Evolutionary conservation across 2,797 vertebrate species (phyloP).

Genomic region (Smutsia temminckii): DNA sequence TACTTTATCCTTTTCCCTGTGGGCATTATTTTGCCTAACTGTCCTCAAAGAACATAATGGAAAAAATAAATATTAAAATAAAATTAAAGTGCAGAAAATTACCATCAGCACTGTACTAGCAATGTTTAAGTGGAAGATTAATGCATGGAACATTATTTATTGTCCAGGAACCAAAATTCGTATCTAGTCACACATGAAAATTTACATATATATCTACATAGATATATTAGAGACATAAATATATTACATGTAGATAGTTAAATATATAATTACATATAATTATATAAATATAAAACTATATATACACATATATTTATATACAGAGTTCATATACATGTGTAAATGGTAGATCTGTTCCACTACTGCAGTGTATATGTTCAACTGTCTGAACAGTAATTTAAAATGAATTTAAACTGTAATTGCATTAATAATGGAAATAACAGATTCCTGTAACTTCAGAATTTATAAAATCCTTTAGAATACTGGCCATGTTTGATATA

Average conservation of each 20-base stretch:
- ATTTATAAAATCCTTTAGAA: not conserved
- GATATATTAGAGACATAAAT: not conserved
- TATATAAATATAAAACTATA: not conserved
- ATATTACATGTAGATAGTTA: not conserved
- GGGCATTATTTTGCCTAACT: conserved; percentile 31
- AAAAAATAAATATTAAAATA: conserved; percentile 29
- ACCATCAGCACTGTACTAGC: not conserved
- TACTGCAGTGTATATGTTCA: not conserved
- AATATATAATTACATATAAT: not conserved
- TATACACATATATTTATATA: not conserved
- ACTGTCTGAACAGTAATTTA: not conserved
- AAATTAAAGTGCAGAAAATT: conserved; percentile 30
- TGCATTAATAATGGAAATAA: not conserved
- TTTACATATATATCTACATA: not conserved
- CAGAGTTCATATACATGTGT: not conserved
- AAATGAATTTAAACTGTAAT: not conserved
- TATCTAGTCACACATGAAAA: not conserved
- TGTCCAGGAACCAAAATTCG: not conserved
- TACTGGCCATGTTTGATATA: not conserved
- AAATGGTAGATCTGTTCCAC: not conserved
- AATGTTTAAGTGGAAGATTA: conserved; percentile 12
- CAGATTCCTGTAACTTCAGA: no score
- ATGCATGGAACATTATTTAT: not conserved
- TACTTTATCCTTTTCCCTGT: not conserved
- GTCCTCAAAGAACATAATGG: not conserved